Base-by-base conservation (phyloP, 2,113 vertebrate genomes). In the Actinemys pallida region DNA sequence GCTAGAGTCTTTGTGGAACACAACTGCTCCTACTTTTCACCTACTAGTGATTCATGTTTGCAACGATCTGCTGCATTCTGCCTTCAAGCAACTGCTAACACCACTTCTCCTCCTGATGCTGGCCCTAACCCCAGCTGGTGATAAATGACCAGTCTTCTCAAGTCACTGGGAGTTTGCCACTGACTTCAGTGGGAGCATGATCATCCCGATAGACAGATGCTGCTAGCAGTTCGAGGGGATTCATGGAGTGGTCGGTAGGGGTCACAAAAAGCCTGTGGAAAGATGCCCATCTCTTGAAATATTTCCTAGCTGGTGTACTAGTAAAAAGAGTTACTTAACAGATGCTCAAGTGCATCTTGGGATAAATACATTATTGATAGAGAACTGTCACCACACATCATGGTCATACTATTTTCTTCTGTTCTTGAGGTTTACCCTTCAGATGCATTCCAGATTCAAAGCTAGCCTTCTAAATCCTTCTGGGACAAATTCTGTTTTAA, bases 401-500 rank as follows among this genome's bases (percentile, higher is more conserved):
- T 57, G 35, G 4, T 86, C 52, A 72, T 92, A 89, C 82, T 92
- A 81, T 96, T 95, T 92, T 92, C 45, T 85, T 83, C 89, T 86
- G 62, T 81, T 90, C 53, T 78, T 94, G 92, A 62, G 54, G 85
- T 94, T 96, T 95, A 87, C 88, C 91, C 92, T 94, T 92, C 89
- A 94, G 89, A 72, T 94, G 89, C 8, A 91, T 96, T 91, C 47
- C 65, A 53, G 81, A 94, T 89, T 84, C 53, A 87, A 90, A 96
- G 84, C 49, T 92, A 96, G 86, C 45, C 19, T 95, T 92, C 91
- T 91, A 96, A 96, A 93, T 72, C 78, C 81, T 93, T 92, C 4
- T 6, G 89, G 86, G 87, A 81, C 65, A 92, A 91, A 94, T 80
- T 86, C 17, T 22, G 14, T 57, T 65, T 89, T 62, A 92, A 79